phyloP scores from a whole-genome alignment of 2,888 invertebrate species.

The Stramonita haemastoma region DNA sequence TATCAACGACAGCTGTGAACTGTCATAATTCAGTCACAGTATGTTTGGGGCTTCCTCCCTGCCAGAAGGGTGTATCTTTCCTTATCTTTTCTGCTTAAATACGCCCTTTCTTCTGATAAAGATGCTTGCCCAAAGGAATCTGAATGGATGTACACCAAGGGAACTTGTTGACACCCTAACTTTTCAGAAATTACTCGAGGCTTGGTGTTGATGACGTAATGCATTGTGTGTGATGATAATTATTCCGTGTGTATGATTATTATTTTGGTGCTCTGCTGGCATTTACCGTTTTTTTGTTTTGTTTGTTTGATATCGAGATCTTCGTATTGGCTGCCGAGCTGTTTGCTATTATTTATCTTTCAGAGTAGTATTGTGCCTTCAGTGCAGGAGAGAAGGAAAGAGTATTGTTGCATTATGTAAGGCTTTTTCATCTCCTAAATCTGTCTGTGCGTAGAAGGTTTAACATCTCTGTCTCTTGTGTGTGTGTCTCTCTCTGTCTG shows the following conservation, averaged over 20 bases:
- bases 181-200: too few species aligned
- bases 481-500: background rate
- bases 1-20: background rate
- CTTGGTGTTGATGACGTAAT: too few species aligned
- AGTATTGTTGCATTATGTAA: background rate
- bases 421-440: background rate
- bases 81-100: background rate
- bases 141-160: too few species aligned
- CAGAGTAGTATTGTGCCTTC: background rate
- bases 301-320: too few species aligned
- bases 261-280: too few species aligned
- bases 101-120: background rate
- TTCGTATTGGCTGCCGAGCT: background rate
- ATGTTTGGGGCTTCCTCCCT: background rate
- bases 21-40: background rate
- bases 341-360: background rate
- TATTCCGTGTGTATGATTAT: too few species aligned
- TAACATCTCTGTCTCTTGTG: background rate
- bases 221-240: too few species aligned
- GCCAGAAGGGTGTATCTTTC: background rate
- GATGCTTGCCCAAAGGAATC: background rate
- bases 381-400: background rate
- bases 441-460: background rate
- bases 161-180: too few species aligned
- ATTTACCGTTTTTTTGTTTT: background rate